Percentiles rank a stretch among this genome's conserved stretches.
phyloP scores from a whole-genome alignment of 2,113 vertebrate genomes.

The Delphinus delphis region DNA sequence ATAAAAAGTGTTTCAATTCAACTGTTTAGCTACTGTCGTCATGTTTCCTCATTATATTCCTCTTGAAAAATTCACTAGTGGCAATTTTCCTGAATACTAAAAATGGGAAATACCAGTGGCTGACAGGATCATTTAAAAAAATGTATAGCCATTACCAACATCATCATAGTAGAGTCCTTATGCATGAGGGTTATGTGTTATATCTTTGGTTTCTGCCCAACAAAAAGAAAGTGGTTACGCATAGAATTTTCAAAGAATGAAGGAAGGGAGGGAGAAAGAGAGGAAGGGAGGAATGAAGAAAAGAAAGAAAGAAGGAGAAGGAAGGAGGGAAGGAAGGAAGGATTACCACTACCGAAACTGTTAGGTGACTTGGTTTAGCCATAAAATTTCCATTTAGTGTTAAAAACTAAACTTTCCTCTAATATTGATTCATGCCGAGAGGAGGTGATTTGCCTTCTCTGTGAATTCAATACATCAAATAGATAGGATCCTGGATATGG shows the following conservation, averaged over 20 bases:
- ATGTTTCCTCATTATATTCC: background rate
- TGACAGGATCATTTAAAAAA: background rate
- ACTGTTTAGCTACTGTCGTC: background rate
- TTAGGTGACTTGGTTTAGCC: background rate
- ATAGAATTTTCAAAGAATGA: background rate
- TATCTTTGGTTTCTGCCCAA: background rate
- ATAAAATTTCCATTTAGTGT: background rate
- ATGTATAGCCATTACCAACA: background rate
- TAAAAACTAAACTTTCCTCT: background rate
- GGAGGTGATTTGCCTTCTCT: background rate
- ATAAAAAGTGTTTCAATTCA: background rate
- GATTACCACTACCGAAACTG: background rate
- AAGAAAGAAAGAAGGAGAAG: no score
- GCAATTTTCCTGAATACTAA: background rate
- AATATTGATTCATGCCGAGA: background rate
- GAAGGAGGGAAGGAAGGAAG: background rate
- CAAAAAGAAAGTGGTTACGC: background rate
- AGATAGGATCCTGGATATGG: background rate
- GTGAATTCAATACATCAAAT: background rate
- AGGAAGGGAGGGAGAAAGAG: background rate
- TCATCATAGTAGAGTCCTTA: background rate
- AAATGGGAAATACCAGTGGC: background rate
- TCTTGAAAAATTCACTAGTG: background rate
- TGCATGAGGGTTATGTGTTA: background rate
- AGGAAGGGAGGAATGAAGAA: background rate